Percentiles rank a stretch among this genome's conserved stretches.
phyloP scores from a whole-genome alignment of 2,113 vertebrate genomes.

The Psephotus haematonotus region DNA sequence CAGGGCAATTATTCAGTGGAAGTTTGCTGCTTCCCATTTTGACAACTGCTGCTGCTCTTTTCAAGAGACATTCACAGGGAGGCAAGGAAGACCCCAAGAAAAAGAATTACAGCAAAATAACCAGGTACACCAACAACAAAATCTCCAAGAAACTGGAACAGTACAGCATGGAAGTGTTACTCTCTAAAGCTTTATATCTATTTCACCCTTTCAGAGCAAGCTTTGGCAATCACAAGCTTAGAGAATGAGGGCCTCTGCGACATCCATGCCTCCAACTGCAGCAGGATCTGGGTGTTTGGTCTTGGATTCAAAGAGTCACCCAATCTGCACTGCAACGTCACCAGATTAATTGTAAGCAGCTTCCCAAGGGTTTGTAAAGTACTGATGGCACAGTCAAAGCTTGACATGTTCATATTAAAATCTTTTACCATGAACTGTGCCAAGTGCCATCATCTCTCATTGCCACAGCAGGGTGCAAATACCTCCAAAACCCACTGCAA shows the following conservation, averaged over 20 bases:
- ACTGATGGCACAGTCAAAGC: neutral
- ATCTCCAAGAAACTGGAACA: neutral
- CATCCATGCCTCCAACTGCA: constrained; percentile 56
- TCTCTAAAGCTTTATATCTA: neutral
- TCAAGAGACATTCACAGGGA: neutral
- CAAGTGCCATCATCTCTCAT: neutral
- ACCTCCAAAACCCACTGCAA: neutral
- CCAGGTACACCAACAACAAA: neutral
- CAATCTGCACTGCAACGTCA: constrained; percentile 73
- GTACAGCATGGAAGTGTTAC: neutral
- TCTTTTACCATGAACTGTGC: neutral
- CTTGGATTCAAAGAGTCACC: constrained; percentile 64
- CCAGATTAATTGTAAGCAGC: constrained; percentile 73
- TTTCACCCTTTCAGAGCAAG: constrained; percentile 45
- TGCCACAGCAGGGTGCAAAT: neutral
- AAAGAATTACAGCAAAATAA: neutral
- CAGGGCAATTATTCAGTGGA: neutral
- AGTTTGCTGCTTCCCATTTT: neutral
- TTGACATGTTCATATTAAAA: neutral
- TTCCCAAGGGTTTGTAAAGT: neutral
- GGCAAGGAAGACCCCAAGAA: neutral
- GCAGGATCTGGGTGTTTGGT: constrained; percentile 60
- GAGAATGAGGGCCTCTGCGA: constrained; percentile 75
- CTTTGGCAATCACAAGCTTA: constrained; percentile 70
- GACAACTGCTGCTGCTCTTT: neutral